Percentiles rank a stretch among this genome's conserved stretches.
Conservation (phyloP, 1,140 invertebrate species). For the Carposina sasakii region DNA sequence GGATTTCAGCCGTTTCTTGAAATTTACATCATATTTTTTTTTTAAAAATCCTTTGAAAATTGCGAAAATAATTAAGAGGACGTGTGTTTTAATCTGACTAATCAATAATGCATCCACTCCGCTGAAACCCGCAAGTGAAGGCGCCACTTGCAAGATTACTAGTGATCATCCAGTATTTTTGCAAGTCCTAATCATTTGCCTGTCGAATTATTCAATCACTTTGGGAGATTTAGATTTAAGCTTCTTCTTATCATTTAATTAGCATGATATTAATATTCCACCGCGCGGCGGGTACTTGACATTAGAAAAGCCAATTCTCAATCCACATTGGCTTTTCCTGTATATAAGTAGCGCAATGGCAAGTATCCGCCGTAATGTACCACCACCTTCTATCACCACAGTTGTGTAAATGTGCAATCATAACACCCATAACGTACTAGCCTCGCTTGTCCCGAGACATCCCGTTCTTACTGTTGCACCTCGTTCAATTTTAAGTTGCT, state of each 20-base stretch:
- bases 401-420: constrained; percentile 66
- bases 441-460: constrained; percentile 70
- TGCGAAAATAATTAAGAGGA: too few species aligned
- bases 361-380: constrained; percentile 28
- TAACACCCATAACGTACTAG: constrained; percentile 66
- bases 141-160: constrained; percentile 58
- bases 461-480: constrained; percentile 69
- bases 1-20: too few species aligned
- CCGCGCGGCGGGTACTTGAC: constrained; percentile 39
- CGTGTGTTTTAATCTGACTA: too few species aligned
- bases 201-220: constrained; percentile 59
- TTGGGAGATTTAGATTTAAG: constrained; percentile 65
- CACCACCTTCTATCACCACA: constrained; percentile 65
- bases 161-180: constrained; percentile 48
- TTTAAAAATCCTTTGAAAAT: too few species aligned
- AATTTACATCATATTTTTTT: too few species aligned
- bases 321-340: too few species aligned
- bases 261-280: constrained; percentile 67
- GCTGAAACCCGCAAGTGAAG: constrained; percentile 43
- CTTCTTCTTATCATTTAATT: constrained; percentile 63
- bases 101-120: constrained; percentile 35
- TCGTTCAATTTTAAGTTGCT: constrained; percentile 71
- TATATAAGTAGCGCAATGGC: constrained; percentile 21
- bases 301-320: too few species aligned
- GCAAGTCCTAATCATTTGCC: constrained; percentile 63